Percentiles rank a stretch among this genome's conserved stretches.
Evolutionary conservation across 2,797 vertebrate genomes (phyloP).

Genomic region (Apogon hyalosoma): DNA sequence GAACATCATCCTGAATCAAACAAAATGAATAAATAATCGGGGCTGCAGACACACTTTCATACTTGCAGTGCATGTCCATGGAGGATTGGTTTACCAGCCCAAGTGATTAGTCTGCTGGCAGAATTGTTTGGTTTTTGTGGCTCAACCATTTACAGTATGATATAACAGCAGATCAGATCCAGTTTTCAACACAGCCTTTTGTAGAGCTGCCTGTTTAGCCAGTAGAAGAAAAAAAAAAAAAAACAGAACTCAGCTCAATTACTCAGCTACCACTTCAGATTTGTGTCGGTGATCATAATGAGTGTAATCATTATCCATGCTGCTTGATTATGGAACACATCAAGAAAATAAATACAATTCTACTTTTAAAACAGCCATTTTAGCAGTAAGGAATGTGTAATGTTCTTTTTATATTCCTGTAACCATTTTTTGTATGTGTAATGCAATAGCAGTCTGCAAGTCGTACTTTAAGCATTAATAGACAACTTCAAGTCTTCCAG

Average conservation of each 20-base stretch:
- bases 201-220: constrained; percentile 47
- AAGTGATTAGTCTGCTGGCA: constrained; percentile 81
- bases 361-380: constrained; percentile 4
- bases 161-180: constrained; percentile 76
- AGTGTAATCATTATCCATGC: constrained; percentile 32
- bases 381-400: neutral
- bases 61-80: constrained; percentile 81
- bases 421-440: too few species aligned
- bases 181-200: constrained; percentile 58
- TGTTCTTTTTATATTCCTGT: too few species aligned
- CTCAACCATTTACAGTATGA: constrained; percentile 80
- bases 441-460: too few species aligned
- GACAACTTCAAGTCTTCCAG: too few species aligned
- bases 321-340: constrained; percentile 3
- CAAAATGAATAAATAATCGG: constrained; percentile 88
- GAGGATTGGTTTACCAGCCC: constrained; percentile 84
- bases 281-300: constrained; percentile 20
- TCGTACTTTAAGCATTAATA: too few species aligned
- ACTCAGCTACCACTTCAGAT: constrained; percentile 47
- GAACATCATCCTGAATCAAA: constrained; percentile 86
- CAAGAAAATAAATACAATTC: neutral
- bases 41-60: constrained; percentile 84
- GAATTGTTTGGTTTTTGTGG: constrained; percentile 81
- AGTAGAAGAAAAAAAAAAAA: constrained; percentile 16
- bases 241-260: constrained; percentile 24